phyloP scores from a whole-genome alignment of 2,113 vertebrate species.

The Daphoenositta chrysoptera region DNA sequence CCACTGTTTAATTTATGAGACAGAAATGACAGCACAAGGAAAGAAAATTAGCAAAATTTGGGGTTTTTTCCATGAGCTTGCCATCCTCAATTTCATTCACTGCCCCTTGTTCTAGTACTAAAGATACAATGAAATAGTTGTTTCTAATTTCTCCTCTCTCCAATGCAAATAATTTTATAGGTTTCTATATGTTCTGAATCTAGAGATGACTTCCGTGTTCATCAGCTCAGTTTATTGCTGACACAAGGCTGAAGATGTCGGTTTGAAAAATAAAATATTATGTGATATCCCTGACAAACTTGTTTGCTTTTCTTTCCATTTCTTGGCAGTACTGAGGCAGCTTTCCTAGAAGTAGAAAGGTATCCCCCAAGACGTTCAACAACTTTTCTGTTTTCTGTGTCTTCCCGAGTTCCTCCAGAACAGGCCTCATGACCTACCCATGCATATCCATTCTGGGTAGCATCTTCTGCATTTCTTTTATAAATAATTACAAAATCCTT shows the following conservation, averaged over 20 bases:
- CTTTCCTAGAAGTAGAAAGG: background rate
- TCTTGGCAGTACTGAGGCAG: background rate
- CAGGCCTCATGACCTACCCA: background rate
- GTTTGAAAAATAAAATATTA: background rate
- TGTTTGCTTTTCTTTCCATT: background rate
- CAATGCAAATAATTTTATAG: background rate
- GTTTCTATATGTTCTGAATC: background rate
- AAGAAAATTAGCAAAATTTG: background rate
- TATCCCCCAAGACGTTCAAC: background rate
- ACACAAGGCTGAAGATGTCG: background rate
- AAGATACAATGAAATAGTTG: background rate
- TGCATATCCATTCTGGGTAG: background rate
- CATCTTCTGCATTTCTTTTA: background rate
- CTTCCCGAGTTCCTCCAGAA: background rate
- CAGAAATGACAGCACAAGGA: background rate
- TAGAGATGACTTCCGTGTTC: background rate
- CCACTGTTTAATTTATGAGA: background rate
- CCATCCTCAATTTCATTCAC: background rate
- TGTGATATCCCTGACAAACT: background rate
- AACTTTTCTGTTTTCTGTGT: background rate
- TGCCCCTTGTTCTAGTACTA: background rate
- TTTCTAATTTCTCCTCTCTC: background rate
- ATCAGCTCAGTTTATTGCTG: background rate
- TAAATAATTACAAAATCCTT: background rate
- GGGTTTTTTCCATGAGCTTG: background rate